Conservation (phyloP, 2,113 vertebrate genomes). For the Rattus rattus region DNA sequence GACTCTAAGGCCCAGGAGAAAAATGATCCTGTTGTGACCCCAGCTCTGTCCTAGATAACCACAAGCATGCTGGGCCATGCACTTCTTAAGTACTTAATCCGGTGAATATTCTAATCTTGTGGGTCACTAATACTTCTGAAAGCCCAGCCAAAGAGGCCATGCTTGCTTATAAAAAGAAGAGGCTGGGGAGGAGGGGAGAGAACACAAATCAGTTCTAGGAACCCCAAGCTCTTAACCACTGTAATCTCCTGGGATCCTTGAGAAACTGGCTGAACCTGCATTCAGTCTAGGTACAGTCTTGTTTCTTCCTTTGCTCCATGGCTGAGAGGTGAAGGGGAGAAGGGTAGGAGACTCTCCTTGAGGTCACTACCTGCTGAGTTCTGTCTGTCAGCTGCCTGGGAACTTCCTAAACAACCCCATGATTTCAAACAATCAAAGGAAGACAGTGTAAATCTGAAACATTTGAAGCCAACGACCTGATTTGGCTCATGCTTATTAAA, state of each 20-base stretch:
- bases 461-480: slow-evolving; percentile 52
- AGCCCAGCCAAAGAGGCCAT: background rate
- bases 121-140: background rate
- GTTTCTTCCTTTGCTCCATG: background rate
- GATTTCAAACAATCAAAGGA: slow-evolving; percentile 18
- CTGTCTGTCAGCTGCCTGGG: background rate
- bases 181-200: background rate
- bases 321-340: background rate
- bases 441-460: slow-evolving; percentile 59
- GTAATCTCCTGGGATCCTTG: background rate
- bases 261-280: background rate
- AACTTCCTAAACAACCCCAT: background rate
- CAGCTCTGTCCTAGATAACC: background rate
- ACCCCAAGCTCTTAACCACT: background rate
- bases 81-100: background rate
- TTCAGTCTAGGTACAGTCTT: accelerated
- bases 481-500: slow-evolving; percentile 57
- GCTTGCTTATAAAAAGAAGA: background rate
- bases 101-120: background rate
- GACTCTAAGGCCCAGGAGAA: background rate
- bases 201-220: background rate
- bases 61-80: background rate
- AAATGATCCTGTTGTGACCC: background rate
- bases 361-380: background rate
- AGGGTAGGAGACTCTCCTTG: background rate